These are phyloP conservation scores for Sinelater perroti DNA, from an alignment of 2,888 invertebrate species.

Conservation along the genomic window DNA sequence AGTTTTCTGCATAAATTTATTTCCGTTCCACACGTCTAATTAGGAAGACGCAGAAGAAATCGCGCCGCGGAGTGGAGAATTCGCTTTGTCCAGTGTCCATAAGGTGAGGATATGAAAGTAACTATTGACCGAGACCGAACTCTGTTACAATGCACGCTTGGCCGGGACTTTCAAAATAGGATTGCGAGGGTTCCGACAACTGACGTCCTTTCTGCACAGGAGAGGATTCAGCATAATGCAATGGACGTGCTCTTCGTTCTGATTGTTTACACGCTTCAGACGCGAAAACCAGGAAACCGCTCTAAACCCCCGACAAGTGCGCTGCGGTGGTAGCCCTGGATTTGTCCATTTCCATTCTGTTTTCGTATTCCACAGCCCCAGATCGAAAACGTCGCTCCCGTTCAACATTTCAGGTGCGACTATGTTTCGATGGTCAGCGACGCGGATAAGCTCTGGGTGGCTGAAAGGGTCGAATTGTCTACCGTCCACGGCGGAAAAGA, in stretches of 20 bases:
- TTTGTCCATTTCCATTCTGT: no score
- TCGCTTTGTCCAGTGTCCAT: conserved; percentile 48
- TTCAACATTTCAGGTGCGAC: no score
- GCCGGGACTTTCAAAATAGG: conserved; percentile 56
- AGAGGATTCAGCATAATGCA: conserved; percentile 32
- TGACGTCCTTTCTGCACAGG: conserved; percentile 36
- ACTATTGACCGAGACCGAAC: conserved; percentile 56
- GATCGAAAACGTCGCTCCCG: no score
- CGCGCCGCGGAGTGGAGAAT: conserved; percentile 42
- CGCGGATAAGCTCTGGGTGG: no score
- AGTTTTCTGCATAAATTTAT: conserved; percentile 35
- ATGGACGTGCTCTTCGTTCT: conserved; percentile 28
- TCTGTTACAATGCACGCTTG: conserved; percentile 57
- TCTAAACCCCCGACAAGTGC: conserved; percentile 21
- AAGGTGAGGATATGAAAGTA: conserved; percentile 55
- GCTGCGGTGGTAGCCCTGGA: not conserved
- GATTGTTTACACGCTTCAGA: conserved; percentile 25
- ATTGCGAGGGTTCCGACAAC: conserved; percentile 45
- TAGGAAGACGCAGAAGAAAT: conserved; percentile 39
- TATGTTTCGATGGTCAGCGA: no score
- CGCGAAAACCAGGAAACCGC: conserved; percentile 19
- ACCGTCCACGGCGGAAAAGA: not conserved
- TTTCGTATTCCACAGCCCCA: no score
- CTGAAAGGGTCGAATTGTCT: no score
- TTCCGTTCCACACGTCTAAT: conserved; percentile 35